A percentile compares a stretch with the other conserved stretches of the same genome.
Evolutionary conservation across 2,113 vertebrate species (phyloP).

Genomic region (Aspiorhynchus laticeps): DNA sequence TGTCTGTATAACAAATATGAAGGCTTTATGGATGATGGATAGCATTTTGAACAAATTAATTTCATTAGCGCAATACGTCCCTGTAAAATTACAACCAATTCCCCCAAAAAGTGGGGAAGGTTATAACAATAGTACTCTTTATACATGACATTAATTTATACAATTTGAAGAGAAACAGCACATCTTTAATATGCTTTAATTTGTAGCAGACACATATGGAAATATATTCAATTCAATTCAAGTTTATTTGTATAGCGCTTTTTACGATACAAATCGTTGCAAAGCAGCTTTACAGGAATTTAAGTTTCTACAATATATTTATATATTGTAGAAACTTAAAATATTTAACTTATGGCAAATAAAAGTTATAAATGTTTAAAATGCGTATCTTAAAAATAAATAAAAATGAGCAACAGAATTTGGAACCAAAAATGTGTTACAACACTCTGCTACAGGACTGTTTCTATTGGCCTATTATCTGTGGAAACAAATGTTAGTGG

Average conservation of each 20-base stretch:
- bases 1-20: background rate
- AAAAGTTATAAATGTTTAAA: no score
- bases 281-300: no score
- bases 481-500: background rate
- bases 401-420: background rate
- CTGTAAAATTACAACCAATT: background rate
- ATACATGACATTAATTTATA: background rate
- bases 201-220: background rate
- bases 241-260: no score
- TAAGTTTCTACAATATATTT: no score
- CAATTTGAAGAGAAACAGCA: background rate
- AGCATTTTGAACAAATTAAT: background rate
- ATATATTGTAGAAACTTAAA: no score
- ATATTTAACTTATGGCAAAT: no score
- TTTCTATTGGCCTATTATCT: background rate
- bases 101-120: background rate
- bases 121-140: background rate
- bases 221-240: no score
- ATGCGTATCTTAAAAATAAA: background rate
- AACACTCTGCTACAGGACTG: background rate
- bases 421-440: background rate
- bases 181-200: background rate
- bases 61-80: background rate
- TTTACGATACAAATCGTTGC: no score
- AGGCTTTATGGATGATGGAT: background rate